A percentile compares a stretch with the other conserved stretches of the same genome.
Conservation (phyloP, 2,113 vertebrate species). For the Oreotrochilus melanogaster region DNA sequence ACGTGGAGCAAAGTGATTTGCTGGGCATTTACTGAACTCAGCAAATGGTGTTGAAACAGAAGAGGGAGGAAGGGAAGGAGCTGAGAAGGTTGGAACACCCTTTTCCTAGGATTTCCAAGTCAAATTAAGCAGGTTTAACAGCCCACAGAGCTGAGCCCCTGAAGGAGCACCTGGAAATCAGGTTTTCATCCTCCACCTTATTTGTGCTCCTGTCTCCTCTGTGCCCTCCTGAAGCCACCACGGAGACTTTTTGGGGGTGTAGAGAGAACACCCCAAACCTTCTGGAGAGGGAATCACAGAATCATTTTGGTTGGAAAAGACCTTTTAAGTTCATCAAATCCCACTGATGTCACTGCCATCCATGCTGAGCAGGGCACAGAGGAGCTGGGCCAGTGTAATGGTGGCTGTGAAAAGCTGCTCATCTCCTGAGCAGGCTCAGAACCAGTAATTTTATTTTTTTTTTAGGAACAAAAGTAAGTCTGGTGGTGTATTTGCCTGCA, state of each 20-base stretch:
- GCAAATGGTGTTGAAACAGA: not conserved
- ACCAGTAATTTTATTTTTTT: not conserved
- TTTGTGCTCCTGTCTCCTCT: not conserved
- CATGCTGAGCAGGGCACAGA: not conserved
- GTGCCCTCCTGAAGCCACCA: not conserved
- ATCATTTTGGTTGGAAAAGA: too few relatives aligned
- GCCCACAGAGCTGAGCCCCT: not conserved
- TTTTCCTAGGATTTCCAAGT: constrained; percentile 9
- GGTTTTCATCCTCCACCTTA: not conserved
- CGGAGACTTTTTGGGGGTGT: rapidly evolving
- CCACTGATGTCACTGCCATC: not conserved
- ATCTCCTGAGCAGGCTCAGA: not conserved
- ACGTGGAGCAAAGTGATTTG: not conserved
- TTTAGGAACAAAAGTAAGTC: not conserved
- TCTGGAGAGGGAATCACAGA: rapidly evolving
- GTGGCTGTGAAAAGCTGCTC: not conserved
- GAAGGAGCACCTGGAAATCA: not conserved
- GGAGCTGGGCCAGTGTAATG: rapidly evolving
- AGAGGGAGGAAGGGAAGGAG: not conserved
- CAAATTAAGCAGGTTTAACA: not conserved
- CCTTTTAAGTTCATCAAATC: too few relatives aligned
- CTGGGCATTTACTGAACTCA: not conserved
- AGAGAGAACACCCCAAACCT: not conserved
- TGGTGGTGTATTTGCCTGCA: not conserved
- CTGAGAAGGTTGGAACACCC: not conserved